Evolutionary conservation across 2,113 vertebrate genomes (phyloP).

Genomic region (Nannospalax galili): DNA sequence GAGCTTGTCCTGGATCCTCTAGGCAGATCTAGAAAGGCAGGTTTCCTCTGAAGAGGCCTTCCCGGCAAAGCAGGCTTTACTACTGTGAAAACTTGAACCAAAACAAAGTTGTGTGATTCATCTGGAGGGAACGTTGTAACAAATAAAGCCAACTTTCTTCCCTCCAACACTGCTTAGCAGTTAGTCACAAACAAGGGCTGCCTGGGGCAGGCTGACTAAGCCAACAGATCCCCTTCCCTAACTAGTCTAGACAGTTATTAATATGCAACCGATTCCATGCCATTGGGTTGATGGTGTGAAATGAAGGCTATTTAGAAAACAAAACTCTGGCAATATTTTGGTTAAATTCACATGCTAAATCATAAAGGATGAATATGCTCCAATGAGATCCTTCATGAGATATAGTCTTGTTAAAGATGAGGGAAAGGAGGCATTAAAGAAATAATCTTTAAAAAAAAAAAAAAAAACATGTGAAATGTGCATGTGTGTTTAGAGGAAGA

Average conservation of each 20-base stretch:
- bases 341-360: constrained; percentile 80
- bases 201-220: constrained; percentile 85
- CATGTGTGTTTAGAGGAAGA: not conserved
- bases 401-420: constrained; percentile 42
- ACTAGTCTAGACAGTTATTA: constrained; percentile 85
- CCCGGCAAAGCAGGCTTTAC: constrained; percentile 69
- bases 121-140: constrained; percentile 73
- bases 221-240: constrained; percentile 86
- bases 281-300: constrained; percentile 64
- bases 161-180: constrained; percentile 61
- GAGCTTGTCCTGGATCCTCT: constrained; percentile 50
- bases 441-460: constrained; percentile 67
- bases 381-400: constrained; percentile 75
- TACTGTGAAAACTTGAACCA: constrained; percentile 78
- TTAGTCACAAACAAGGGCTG: constrained; percentile 84
- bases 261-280: constrained; percentile 83
- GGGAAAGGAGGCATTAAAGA: constrained; percentile 47
- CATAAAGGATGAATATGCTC: constrained; percentile 74
- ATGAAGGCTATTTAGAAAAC: constrained; percentile 70
- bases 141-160: constrained; percentile 82
- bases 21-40: constrained; percentile 66
- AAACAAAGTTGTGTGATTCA: constrained; percentile 82
- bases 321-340: constrained; percentile 79
- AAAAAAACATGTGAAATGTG: not conserved
- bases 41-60: constrained; percentile 57